phyloP scores from a whole-genome alignment of 2,888 invertebrate species.

The Standfussiana lucernea region DNA sequence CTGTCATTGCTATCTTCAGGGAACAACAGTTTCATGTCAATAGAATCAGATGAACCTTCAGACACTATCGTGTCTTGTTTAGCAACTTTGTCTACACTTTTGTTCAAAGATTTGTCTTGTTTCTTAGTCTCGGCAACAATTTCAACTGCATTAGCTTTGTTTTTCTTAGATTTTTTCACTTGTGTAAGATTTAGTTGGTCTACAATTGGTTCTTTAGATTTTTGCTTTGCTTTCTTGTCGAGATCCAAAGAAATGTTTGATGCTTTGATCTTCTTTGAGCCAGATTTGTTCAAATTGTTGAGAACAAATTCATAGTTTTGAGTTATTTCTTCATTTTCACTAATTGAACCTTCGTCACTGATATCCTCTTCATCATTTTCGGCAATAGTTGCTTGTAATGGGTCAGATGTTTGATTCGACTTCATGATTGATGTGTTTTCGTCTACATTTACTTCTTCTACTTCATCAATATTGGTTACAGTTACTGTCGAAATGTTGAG shows the following conservation, averaged over 20 bases:
- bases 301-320: slow-evolving; percentile 84
- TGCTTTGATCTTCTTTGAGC: slow-evolving; percentile 72
- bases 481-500: slow-evolving; percentile 75
- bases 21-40: slow-evolving; percentile 83
- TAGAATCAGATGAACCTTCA: slow-evolving; percentile 80
- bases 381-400: slow-evolving; percentile 73
- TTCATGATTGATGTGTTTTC: slow-evolving; percentile 75
- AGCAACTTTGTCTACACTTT: slow-evolving; percentile 36
- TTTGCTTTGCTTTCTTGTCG: slow-evolving; percentile 76
- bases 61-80: slow-evolving; percentile 54
- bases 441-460: slow-evolving; percentile 77
- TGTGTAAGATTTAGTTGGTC: slow-evolving; percentile 85
- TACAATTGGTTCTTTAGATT: slow-evolving; percentile 75
- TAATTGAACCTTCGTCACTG: slow-evolving; percentile 71
- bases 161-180: slow-evolving; percentile 73
- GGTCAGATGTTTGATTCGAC: slow-evolving; percentile 77
- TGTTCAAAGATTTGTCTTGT: slow-evolving; percentile 51
- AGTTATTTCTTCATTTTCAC: slow-evolving; percentile 83
- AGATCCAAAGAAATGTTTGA: slow-evolving; percentile 80
- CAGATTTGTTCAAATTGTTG: slow-evolving; percentile 75
- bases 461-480: slow-evolving; percentile 74
- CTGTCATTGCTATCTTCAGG: slow-evolving; percentile 83
- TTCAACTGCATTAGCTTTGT: slow-evolving; percentile 51
- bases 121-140: slow-evolving; percentile 40
- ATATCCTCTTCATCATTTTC: slow-evolving; percentile 65